A percentile compares a stretch with the other conserved stretches of the same genome.
Conservation (phyloP, 2,113 vertebrate genomes). For the Pygoscelis adeliae region DNA sequence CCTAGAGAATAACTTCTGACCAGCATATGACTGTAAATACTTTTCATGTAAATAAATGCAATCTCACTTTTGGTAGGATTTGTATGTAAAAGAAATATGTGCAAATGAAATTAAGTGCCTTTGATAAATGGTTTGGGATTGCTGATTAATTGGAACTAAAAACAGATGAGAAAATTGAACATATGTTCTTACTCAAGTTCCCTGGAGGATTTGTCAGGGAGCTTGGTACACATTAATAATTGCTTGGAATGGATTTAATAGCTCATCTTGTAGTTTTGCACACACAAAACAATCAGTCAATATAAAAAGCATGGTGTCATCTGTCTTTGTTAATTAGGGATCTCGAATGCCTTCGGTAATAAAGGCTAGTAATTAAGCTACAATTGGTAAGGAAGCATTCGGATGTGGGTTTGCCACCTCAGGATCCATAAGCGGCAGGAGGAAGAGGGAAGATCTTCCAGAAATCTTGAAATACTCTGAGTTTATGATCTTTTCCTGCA, state of each 20-base stretch:
- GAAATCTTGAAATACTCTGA: not conserved
- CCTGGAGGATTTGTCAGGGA: not conserved
- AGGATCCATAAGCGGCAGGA: not conserved
- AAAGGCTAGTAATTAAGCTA: conserved; percentile 39
- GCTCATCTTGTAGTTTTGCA: conserved; percentile 28
- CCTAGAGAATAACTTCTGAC: not conserved
- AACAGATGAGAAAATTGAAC: conserved; percentile 53
- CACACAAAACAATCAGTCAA: conserved; percentile 29
- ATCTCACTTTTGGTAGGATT: not conserved
- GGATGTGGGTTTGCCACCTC: conserved; percentile 18
- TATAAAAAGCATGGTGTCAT: not conserved
- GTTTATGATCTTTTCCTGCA: not conserved
- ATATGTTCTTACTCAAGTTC: conserved; percentile 37
- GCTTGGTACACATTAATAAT: not conserved
- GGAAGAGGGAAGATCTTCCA: not conserved
- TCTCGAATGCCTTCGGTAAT: not conserved
- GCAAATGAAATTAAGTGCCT: not conserved
- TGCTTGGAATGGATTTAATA: not conserved
- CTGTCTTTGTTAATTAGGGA: not conserved
- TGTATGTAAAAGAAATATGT: not conserved
- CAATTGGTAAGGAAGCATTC: not conserved
- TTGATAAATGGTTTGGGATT: conserved; percentile 10
- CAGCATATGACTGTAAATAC: not conserved
- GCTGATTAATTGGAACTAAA: conserved; percentile 37
- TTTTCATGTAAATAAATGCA: not conserved